phyloP scores from a whole-genome alignment of 2,888 invertebrate species.

The Falcaria lacertinaria region DNA sequence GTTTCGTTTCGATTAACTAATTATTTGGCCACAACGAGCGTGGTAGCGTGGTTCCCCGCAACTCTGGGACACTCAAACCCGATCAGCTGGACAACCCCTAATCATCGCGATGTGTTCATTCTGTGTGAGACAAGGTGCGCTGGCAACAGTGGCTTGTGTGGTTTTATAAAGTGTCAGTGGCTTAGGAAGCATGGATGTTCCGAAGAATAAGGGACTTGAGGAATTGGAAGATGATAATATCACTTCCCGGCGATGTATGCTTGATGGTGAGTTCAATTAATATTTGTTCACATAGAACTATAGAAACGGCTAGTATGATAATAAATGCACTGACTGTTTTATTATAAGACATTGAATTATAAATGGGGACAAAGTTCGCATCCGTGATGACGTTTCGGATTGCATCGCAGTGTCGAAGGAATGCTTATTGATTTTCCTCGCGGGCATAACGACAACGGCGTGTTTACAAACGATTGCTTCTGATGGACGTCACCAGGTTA shows the following conservation, averaged over 20 bases:
- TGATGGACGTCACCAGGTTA: neutral
- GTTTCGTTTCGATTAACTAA: slow-evolving; percentile 45
- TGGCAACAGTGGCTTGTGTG: slow-evolving; percentile 28
- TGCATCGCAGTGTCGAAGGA: slow-evolving; percentile 18
- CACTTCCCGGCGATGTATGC: slow-evolving; percentile 67
- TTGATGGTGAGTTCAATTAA: slow-evolving; percentile 62
- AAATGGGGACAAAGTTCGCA: slow-evolving; percentile 25
- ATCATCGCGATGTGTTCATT: slow-evolving; percentile 31
- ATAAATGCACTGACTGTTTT: neutral
- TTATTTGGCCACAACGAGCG: slow-evolving; percentile 63
- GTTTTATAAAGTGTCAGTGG: slow-evolving; percentile 41
- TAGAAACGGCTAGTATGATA: too few species aligned
- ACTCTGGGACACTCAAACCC: slow-evolving; percentile 27
- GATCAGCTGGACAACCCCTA: slow-evolving; percentile 41
- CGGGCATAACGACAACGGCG: slow-evolving; percentile 21
- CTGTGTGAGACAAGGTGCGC: slow-evolving; percentile 39
- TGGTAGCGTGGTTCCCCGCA: slow-evolving; percentile 49
- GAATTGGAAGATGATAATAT: slow-evolving; percentile 66
- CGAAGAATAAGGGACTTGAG: slow-evolving; percentile 52
- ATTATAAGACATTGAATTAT: slow-evolving; percentile 9
- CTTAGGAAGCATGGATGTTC: slow-evolving; percentile 55
- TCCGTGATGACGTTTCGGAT: slow-evolving; percentile 22
- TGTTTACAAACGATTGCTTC: slow-evolving; percentile 18
- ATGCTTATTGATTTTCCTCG: slow-evolving; percentile 33
- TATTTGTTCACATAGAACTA: neutral